A percentile compares a stretch with the other conserved stretches of the same genome.
phyloP scores from a whole-genome alignment of 1,140 invertebrate genomes.

The Heterodera carotae region DNA sequence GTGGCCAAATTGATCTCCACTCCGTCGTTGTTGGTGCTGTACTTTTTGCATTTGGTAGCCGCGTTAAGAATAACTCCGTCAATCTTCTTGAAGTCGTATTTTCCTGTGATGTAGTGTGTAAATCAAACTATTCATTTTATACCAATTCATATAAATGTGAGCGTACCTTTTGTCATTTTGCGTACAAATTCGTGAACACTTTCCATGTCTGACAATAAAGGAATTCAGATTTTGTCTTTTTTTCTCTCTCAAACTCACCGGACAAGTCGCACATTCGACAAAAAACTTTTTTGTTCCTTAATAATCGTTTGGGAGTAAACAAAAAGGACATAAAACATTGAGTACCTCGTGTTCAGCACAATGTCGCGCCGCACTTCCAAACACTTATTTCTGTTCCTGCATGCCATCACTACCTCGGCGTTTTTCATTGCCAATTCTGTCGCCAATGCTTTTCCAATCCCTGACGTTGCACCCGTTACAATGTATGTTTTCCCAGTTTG shows the following conservation, averaged over 20 bases:
- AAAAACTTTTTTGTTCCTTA: slow-evolving; percentile 60
- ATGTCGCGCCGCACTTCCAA: slow-evolving; percentile 59
- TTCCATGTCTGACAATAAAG: slow-evolving; percentile 50
- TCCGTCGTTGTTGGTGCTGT: slow-evolving; percentile 54
- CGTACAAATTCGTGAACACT: slow-evolving; percentile 59
- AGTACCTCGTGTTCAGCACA: slow-evolving; percentile 51
- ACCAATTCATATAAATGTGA: background rate
- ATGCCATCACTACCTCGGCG: slow-evolving; percentile 64
- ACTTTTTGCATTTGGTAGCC: slow-evolving; percentile 37
- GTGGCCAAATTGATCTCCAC: slow-evolving; percentile 62
- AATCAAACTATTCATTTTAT: background rate
- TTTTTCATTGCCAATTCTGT: slow-evolving; percentile 57
- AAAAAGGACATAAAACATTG: too few species aligned
- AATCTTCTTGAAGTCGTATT: slow-evolving; percentile 59
- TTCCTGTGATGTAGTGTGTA: slow-evolving; percentile 39
- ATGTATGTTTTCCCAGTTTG: slow-evolving; percentile 63
- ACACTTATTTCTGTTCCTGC: slow-evolving; percentile 62
- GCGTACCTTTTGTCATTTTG: slow-evolving; percentile 57
- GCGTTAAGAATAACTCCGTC: slow-evolving; percentile 63
- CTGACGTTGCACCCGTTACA: slow-evolving; percentile 55
- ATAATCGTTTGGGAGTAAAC: background rate
- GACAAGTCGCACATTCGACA: slow-evolving; percentile 59
- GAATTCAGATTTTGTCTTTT: background rate
- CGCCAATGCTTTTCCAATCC: slow-evolving; percentile 53
- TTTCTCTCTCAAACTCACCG: slow-evolving; percentile 8